Percentiles rank a stretch among this genome's conserved stretches.
Evolutionary conservation across 2,113 vertebrate genomes (phyloP).

Genomic region (Brevimyrus niger): DNA sequence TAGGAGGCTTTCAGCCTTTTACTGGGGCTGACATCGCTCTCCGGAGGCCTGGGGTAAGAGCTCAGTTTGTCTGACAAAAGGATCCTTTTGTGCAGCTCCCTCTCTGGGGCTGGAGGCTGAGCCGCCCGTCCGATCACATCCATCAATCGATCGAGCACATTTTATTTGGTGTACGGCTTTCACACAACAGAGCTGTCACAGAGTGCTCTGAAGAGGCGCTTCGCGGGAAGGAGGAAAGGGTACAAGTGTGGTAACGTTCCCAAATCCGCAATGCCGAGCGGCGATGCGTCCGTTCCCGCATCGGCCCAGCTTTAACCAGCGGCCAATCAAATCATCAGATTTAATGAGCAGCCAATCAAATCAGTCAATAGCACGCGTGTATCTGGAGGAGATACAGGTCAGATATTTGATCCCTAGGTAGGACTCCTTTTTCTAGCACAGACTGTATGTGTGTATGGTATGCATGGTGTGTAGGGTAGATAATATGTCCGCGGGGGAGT

Average conservation of each 20-base stretch:
- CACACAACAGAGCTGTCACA: background rate
- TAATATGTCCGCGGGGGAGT: background rate
- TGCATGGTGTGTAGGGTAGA: background rate
- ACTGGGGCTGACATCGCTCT: conserved; percentile 4
- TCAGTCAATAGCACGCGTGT: background rate
- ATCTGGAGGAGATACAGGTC: background rate
- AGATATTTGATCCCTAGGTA: background rate
- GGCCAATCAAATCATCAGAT: background rate
- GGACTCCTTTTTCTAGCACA: background rate
- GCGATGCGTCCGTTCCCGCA: background rate
- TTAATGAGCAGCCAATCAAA: background rate
- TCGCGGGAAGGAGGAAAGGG: background rate
- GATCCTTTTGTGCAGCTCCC: background rate
- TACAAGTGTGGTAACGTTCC: background rate
- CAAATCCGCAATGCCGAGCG: background rate
- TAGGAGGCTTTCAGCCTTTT: conserved; percentile 12
- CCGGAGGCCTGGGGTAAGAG: background rate
- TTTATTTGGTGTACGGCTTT: background rate
- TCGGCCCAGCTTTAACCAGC: background rate
- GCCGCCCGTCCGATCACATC: background rate
- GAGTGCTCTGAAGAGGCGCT: background rate
- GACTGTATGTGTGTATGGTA: background rate
- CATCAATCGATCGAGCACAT: conserved; percentile 5
- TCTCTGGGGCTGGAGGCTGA: background rate
- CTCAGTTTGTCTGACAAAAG: conserved; percentile 1